Evolutionary conservation across 2,888 invertebrate species (phyloP).

Genomic region (Hypercompe scribonia): DNA sequence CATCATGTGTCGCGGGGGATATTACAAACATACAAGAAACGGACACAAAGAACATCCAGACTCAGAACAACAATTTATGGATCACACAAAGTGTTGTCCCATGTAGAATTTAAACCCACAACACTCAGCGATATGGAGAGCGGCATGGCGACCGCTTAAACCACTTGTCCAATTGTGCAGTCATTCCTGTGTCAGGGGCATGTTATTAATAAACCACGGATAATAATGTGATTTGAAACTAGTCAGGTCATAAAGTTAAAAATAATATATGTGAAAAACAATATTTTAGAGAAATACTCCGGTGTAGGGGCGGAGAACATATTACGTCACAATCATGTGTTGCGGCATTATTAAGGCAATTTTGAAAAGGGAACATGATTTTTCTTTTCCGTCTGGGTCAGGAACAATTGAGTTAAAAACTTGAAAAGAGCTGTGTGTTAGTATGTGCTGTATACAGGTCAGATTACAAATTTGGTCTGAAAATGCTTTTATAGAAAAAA

Average conservation of each 20-base stretch:
- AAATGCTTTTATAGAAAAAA: neutral
- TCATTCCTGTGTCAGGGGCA: too few species aligned
- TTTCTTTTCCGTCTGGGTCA: neutral
- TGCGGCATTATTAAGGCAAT: neutral
- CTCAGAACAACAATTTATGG: too few species aligned
- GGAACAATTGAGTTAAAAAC: neutral
- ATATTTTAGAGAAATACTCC: neutral
- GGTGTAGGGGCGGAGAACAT: neutral
- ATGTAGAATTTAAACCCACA: too few species aligned
- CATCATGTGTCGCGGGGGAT: too few species aligned
- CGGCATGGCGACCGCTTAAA: too few species aligned
- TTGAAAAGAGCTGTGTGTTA: neutral
- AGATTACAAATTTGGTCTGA: neutral
- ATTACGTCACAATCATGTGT: neutral
- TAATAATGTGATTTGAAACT: too few species aligned
- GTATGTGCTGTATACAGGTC: neutral
- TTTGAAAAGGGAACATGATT: neutral
- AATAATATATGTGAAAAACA: neutral
- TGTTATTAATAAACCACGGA: too few species aligned
- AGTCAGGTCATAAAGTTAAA: neutral
- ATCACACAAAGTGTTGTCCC: too few species aligned
- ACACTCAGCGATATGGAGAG: too few species aligned
- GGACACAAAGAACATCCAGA: too few species aligned
- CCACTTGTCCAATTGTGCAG: too few species aligned
- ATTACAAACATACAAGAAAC: too few species aligned